Conservation (phyloP, 2,888 invertebrate genomes). For the Coenonympha glycerion region DNA sequence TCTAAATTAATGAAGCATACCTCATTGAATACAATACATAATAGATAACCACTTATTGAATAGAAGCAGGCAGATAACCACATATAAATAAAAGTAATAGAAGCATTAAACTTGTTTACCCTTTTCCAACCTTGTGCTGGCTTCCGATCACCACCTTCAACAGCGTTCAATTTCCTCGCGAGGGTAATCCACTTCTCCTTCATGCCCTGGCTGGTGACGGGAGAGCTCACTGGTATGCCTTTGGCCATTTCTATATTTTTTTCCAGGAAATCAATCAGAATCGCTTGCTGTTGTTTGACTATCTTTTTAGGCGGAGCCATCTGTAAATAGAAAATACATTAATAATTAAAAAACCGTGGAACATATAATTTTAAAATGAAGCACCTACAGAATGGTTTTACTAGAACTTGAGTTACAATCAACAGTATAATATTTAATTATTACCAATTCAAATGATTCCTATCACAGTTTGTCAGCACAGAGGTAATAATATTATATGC, state of each 20-base stretch:
- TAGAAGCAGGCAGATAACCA: too few species aligned
- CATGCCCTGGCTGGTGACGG: constrained; percentile 46
- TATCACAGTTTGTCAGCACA: too few species aligned
- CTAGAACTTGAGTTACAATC: too few species aligned
- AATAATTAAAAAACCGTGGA: not conserved
- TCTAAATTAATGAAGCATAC: too few species aligned
- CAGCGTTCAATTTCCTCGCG: constrained; percentile 55
- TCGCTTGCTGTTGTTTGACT: constrained; percentile 52
- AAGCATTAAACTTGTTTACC: constrained; percentile 43
- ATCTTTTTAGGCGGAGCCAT: constrained; percentile 67
- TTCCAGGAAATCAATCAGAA: constrained; percentile 57
- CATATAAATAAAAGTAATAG: too few species aligned
- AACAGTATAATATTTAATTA: too few species aligned
- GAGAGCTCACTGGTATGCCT: constrained; percentile 47
- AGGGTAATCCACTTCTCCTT: constrained; percentile 55
- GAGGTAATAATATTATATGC: too few species aligned
- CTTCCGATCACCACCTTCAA: constrained; percentile 51
- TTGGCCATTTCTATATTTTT: constrained; percentile 54
- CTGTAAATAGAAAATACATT: constrained; percentile 27
- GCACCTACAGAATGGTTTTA: too few species aligned
- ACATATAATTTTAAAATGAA: too few species aligned
- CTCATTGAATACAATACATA: too few species aligned
- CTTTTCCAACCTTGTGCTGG: constrained; percentile 63
- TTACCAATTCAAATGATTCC: too few species aligned
- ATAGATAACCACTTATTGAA: too few species aligned